phyloP scores from a whole-genome alignment of 2,113 vertebrate species.

The Ceyx cyanopectus region DNA sequence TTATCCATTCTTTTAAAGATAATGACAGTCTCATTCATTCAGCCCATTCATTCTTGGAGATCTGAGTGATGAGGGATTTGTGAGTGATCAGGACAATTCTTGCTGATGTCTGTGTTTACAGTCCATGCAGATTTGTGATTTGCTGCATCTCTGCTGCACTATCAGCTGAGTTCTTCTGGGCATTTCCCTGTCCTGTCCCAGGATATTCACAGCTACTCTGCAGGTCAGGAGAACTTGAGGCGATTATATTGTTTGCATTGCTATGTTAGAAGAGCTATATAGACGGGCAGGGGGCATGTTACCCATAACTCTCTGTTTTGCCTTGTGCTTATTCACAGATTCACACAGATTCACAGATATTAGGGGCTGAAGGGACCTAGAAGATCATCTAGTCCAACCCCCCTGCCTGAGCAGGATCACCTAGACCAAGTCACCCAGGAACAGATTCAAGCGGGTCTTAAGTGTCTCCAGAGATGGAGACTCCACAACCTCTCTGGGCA shows the following conservation, averaged over 20 bases:
- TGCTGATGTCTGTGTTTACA: not conserved
- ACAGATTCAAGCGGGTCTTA: no score
- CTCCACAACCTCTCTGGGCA: no score
- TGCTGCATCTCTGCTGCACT: not conserved
- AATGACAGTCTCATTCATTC: not conserved
- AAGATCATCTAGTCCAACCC: no score
- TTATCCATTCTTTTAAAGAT: not conserved
- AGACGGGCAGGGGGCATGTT: not conserved
- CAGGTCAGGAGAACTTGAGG: not conserved
- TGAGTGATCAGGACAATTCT: not conserved
- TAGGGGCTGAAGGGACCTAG: no score
- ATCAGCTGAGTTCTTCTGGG: not conserved
- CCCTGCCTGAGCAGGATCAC: no score
- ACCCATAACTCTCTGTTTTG: not conserved
- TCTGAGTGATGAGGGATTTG: not conserved
- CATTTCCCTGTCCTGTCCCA: not conserved
- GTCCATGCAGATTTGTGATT: not conserved
- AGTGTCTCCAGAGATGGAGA: no score
- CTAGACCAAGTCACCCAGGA: no score
- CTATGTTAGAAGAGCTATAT: not conserved
- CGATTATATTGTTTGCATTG: not conserved
- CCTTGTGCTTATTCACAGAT: not conserved
- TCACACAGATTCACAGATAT: no score
- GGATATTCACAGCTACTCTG: not conserved
- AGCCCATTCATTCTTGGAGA: not conserved